Conservation (phyloP, 1,140 invertebrate genomes). For the Cyclargus thomasi region DNA sequence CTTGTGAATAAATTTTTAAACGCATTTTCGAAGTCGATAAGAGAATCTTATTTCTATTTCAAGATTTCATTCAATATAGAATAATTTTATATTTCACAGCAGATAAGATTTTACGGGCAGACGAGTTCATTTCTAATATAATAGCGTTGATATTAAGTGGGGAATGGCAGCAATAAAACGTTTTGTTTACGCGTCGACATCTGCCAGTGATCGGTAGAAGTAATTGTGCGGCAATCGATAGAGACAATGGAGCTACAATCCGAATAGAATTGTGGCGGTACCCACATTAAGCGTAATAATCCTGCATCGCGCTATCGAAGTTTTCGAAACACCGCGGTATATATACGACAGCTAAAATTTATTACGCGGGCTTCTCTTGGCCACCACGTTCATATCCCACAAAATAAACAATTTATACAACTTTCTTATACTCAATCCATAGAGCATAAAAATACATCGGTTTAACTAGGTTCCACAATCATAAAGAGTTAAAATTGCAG, state of each 20-base stretch:
- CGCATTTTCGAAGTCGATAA: not conserved
- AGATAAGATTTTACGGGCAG: constrained; percentile 1
- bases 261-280: no score
- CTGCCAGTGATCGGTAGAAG: not conserved
- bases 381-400: no score
- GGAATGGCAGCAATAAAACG: constrained; percentile 11
- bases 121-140: constrained; percentile 7
- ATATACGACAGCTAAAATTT: no score
- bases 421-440: no score
- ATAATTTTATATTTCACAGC: not conserved
- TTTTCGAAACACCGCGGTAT: no score
- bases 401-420: no score
- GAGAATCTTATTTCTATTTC: not conserved
- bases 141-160: constrained; percentile 10
- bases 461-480: no score
- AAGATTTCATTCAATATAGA: not conserved
- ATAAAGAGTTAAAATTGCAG: no score
- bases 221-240: not conserved
- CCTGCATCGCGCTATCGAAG: no score
- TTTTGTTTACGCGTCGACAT: constrained; percentile 12
- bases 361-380: no score
- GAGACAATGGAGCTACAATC: not conserved
- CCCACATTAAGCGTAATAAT: no score
- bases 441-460: no score
- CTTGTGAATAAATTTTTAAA: not conserved